Base-by-base conservation (phyloP, 2,888 invertebrate species). In the Mimachlamys varia region DNA sequence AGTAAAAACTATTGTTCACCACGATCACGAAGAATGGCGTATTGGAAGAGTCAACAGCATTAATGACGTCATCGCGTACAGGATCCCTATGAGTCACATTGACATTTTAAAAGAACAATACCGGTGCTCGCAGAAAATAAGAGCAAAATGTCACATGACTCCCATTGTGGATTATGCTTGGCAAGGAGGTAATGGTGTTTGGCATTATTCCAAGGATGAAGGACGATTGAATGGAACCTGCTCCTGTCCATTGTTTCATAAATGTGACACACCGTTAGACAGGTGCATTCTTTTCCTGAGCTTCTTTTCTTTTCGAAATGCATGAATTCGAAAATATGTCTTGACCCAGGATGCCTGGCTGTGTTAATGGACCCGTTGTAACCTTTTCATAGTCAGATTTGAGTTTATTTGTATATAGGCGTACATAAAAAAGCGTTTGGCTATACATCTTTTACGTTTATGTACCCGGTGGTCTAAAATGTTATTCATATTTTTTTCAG, bases 1-100 rank as follows among this genome's bases (percentile, higher is more conserved):
- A 10, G 76, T 76, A 27, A 76, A 76, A 33, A 93, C 92, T 49
- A 19, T 92, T 0, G n/a, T 93, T 19, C 93, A 93, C 27, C 93
- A 93, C 89, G 87, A 90, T 27, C 17, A 89, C 7, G 92, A 92
- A 37, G 90, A 91, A 44, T 87, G 37, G 10, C 38, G 19, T 27
- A 22, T 76, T 76, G 76, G 27, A 33, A 12, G 0, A 12, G 76
- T 76, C 12, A 76, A 76, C 76, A 76, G 33, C 15, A 33, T 76
- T 12, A 10, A 76, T 15, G 76, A 76, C 33, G 17, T 17, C 76
- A 76, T 76, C 76, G 13, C 7, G 2, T 76, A 76, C 33, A 76
- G 33, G 33, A 22, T 76, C 33, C 76, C 76, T 7, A 76, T 76
- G 76, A 7, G 12, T 27, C 27, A 76, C 15, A 76, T 76, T 33